These are phyloP conservation scores for Sipha flava DNA, from an alignment of 1,140 invertebrate species.

Conservation along the genomic window DNA sequence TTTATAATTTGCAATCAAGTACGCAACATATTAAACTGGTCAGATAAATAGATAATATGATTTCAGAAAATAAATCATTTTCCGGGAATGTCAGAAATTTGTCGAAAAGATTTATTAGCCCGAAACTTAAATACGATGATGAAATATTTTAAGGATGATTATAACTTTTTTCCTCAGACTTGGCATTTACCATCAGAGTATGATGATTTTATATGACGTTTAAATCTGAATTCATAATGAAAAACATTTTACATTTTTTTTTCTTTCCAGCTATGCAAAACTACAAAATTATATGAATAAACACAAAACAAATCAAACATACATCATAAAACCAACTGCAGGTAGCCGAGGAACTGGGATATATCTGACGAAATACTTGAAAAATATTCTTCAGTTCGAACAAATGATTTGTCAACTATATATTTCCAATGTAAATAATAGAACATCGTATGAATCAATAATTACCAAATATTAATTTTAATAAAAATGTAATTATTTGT, in stretches of 20 bases:
- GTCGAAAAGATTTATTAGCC: conserved; percentile 86
- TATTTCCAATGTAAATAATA: too few relatives aligned
- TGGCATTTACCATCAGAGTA: conserved; percentile 86
- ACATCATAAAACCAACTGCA: not conserved
- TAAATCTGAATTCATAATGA: too few relatives aligned
- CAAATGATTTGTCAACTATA: not conserved
- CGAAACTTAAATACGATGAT: conserved; percentile 87
- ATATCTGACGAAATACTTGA: not conserved
- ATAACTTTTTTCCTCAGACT: conserved; percentile 83
- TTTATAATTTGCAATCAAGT: too few relatives aligned
- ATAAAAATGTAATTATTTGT: not conserved
- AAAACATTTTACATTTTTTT: too few relatives aligned
- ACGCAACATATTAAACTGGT: too few relatives aligned
- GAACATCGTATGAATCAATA: not conserved
- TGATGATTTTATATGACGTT: too few relatives aligned
- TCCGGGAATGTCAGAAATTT: conserved; percentile 90
- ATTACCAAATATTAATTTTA: too few relatives aligned
- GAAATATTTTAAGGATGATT: conserved; percentile 76
- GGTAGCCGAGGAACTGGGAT: not conserved
- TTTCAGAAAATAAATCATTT: conserved; percentile 77
- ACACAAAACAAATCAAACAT: not conserved
- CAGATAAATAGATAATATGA: too few relatives aligned
- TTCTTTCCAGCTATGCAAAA: not conserved
- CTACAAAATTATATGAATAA: not conserved
- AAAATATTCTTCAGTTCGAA: not conserved